A percentile compares a stretch with the other conserved stretches of the same genome.
These are phyloP conservation scores for Ibidorhyncha struthersii DNA, from an alignment of 2,113 vertebrate genomes.

Conservation along the genomic window DNA sequence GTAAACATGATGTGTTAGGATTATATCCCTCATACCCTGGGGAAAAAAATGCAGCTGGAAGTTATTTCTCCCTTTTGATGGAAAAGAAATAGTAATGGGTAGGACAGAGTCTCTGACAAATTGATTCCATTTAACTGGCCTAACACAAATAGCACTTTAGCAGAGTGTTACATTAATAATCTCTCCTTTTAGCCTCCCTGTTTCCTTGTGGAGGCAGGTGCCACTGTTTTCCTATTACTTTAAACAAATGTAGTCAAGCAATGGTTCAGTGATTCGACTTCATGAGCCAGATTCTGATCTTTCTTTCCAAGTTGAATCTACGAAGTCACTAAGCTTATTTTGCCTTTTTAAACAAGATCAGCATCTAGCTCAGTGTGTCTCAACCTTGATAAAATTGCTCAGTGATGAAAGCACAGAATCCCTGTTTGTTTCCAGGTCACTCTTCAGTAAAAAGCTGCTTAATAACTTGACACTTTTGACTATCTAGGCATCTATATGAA, in stretches of 20 bases:
- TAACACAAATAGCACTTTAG: not conserved
- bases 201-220: not conserved
- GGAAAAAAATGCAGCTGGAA: not conserved
- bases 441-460: not conserved
- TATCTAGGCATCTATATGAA: not conserved
- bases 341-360: not conserved
- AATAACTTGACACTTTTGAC: not conserved
- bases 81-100: not conserved
- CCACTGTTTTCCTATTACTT: not conserved
- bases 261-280: not conserved
- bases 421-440: not conserved
- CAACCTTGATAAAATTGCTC: not conserved
- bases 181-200: not conserved
- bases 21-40: not conserved
- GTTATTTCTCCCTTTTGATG: not conserved
- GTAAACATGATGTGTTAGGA: not conserved
- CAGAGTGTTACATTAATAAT: slow-evolving; percentile 15
- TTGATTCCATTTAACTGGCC: not conserved
- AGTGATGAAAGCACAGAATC: not conserved
- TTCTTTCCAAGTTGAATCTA: not conserved
- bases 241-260: not conserved
- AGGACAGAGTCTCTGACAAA: not conserved
- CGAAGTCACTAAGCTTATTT: not conserved
- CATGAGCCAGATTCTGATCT: not conserved
- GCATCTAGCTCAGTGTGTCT: not conserved